Evolutionary conservation across 2,888 invertebrate genomes (phyloP), one percentile per base, ranked within the genome.

Genomic region (Lasioglossum leucozonium): DNA sequence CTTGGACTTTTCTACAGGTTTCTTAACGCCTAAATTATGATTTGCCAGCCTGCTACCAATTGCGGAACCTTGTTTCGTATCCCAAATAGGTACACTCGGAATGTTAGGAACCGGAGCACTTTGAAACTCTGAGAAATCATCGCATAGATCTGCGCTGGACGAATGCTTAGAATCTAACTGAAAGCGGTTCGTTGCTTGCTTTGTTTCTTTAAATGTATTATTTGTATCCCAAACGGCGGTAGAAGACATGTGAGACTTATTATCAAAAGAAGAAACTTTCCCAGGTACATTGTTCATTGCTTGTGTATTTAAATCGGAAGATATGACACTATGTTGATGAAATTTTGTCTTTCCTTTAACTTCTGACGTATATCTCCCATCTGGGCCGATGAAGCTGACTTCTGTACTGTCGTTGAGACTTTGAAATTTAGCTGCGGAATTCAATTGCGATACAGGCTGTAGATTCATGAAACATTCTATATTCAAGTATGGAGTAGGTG

Each of bases 91-190:
- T 81, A 93, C 89, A 69, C 79, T 92, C 0, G 93, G 91, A 81
- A 90, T 81, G 71, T 82, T 91, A 30, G 76, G 80, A 82, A 78
- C 85, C 6, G 92, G 93, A 73, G 94, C 95, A 89, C 95, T 95
- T 91, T 96, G 96, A 87, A 96, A 96, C 44, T 96, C 96, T 0
- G 95, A 95, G 88, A 96, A 96, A 26, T 96, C 96, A 86, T 96
- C 95, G n/a, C 77, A 86, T 0, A 82, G 51, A 71, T 90, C 90
- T 0, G 82, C 13, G 0, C 26, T 8, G 3, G 72, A 30, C 2
- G 72, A 62, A 62, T 77, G 77, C 22, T 86, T 85, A 65, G 37
- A 55, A 42, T 90, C 89, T 13, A 72, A 37, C 67, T 88, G 88
- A 55, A 79, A 30, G 26, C 74, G 77, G 0, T 26, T 42, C 37